Evolutionary conservation across 64 coral and sea anemone genomes (phyloP), one percentile per base, ranked within the genome.

Genomic region (Anthopleura sola): DNA sequence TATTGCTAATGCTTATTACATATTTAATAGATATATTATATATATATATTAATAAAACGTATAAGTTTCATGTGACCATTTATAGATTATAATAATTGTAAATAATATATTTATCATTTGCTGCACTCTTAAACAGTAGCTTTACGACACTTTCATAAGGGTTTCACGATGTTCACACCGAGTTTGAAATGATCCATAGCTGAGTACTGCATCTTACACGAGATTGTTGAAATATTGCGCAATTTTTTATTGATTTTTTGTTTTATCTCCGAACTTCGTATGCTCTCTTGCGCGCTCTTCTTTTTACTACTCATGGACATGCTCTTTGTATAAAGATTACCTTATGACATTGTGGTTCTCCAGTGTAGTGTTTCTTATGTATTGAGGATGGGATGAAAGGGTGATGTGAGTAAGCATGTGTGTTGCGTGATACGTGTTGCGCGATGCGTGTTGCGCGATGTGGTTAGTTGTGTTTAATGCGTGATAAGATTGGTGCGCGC

Each of bases 81-180:
- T 71, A 71, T 71, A 29, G 24, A 71, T 15, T 24, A n/a, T 71
- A 71, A 34, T 77, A 77, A 31, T 37, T 29, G 18, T 77, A 40
- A 12, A 12, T 40, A 14, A 16, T 11, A 6, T 38, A 21, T n/a
- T 62, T 62, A 23, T 62, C 58, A n/a, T 62, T 77, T 77, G 6
- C 75, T 77, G 75, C 31, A 77, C 75, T 77, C n/a, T 5, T 62
- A 26, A 77, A 77, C 75, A 77, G 75, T 77, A 77, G 75, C 75
- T 77, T 77, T 77, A 77, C 75, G 37, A 77, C 75, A 77, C 75
- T 29, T 77, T 2, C 15, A 36, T 77, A 16, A 34, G 75, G 31
- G 31, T 18, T 75, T 58, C 55, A 58, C 16, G 55, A 58, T 21
- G 55, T 58, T 17, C 21, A 58, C 55, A 58, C 55, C 21, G 58